These are phyloP conservation scores for Taxidea taxus DNA, from an alignment of 2,113 vertebrate species.

Conservation along the genomic window DNA sequence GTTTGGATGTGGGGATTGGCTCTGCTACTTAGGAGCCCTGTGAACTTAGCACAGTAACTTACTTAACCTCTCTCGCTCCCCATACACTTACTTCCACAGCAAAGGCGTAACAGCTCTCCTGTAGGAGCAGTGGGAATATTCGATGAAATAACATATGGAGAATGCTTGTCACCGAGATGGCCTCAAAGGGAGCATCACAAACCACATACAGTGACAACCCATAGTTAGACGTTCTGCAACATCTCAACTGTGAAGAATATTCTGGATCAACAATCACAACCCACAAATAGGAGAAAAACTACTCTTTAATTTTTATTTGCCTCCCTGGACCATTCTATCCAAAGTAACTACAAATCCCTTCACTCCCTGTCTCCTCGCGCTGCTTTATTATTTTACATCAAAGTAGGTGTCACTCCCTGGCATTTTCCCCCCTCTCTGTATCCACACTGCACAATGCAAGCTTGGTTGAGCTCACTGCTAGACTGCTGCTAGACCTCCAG, in stretches of 20 bases:
- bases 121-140: neutral
- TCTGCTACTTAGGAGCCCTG: neutral
- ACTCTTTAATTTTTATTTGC: neutral
- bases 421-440: neutral
- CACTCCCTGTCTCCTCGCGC: neutral
- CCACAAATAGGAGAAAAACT: neutral
- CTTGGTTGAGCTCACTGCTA: neutral
- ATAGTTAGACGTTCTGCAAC: neutral
- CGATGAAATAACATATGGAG: neutral
- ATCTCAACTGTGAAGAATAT: neutral
- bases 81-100: neutral
- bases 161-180: neutral
- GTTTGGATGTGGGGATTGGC: neutral
- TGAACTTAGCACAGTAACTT: neutral
- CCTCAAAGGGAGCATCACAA: neutral
- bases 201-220: neutral
- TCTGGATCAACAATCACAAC: neutral
- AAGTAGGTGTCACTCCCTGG: neutral
- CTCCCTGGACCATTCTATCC: neutral
- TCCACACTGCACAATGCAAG: neutral
- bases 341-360: neutral
- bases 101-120: neutral
- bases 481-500: neutral
- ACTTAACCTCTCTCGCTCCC: neutral
- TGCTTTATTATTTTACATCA: neutral